Percentiles rank a stretch among this genome's conserved stretches.
Evolutionary conservation across 2,113 vertebrate species (phyloP).

Genomic region (Tricholaema leucomelas): DNA sequence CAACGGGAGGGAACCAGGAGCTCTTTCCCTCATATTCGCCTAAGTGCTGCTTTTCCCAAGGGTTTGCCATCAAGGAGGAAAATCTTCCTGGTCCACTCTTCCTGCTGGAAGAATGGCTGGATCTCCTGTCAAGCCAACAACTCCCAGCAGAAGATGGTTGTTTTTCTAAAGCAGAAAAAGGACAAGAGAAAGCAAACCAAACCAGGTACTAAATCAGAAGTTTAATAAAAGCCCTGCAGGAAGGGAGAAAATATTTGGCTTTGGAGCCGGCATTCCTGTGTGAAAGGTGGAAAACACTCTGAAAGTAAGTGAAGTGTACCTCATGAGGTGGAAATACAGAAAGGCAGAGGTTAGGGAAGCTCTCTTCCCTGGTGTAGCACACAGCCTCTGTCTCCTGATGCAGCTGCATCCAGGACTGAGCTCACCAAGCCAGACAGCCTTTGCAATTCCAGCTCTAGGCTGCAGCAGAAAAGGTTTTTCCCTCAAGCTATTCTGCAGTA

Average conservation of each 20-base stretch:
- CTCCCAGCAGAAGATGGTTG: background rate
- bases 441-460: background rate
- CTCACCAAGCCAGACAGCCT: background rate
- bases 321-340: background rate
- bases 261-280: background rate
- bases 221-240: background rate
- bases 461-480: background rate
- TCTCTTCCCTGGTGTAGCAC: background rate
- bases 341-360: background rate
- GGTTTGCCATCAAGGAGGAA: background rate
- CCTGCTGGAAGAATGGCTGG: background rate
- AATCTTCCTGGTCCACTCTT: background rate
- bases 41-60: background rate
- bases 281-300: background rate
- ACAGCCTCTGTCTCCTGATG: background rate
- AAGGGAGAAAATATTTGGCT: background rate
- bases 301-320: background rate
- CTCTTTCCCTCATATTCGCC: background rate
- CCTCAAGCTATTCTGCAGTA: background rate
- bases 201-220: background rate
- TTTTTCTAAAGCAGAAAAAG: background rate
- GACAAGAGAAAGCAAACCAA: background rate
- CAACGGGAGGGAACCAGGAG: background rate
- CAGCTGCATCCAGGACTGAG: background rate
- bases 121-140: background rate